These are phyloP conservation scores for Coendou prehensilis DNA, from an alignment of 2,797 vertebrate species.

Conservation along the genomic window DNA sequence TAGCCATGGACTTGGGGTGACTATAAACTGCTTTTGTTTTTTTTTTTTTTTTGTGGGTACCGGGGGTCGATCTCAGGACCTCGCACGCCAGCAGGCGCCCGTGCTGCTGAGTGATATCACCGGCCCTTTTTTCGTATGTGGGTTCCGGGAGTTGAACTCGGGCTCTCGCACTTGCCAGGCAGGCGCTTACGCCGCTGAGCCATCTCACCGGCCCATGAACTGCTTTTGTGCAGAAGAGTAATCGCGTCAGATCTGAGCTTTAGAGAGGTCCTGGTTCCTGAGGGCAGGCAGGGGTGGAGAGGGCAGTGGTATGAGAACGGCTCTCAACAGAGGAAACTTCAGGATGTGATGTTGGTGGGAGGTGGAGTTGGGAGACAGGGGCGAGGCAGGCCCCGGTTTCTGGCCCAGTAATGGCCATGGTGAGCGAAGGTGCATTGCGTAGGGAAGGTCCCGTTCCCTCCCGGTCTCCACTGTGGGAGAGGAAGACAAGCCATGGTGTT, in stretches of 20 bases:
- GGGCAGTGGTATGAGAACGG: not conserved
- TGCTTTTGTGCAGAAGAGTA: not conserved
- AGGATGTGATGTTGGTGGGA: not conserved
- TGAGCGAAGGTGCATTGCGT: too few relatives aligned
- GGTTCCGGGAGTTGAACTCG: too few relatives aligned
- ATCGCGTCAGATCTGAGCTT: not conserved
- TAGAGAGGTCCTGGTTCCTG: not conserved
- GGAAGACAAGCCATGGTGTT: too few relatives aligned
- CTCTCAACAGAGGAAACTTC: not conserved
- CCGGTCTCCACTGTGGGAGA: not conserved
- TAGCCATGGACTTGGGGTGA: rapidly evolving
- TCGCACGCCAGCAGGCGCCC: too few relatives aligned
- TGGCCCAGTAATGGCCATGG: rapidly evolving
- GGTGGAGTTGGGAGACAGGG: not conserved
- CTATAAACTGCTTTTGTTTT: rapidly evolving
- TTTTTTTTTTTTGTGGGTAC: too few relatives aligned
- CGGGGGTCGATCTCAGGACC: too few relatives aligned
- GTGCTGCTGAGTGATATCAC: too few relatives aligned
- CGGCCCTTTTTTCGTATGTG: too few relatives aligned
- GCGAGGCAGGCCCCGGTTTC: not conserved
- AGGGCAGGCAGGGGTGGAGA: not conserved
- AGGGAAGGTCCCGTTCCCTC: not conserved
- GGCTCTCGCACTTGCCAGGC: too few relatives aligned
- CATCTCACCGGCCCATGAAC: too few relatives aligned
- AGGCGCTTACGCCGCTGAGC: too few relatives aligned